Conservation (phyloP, 2,888 invertebrate genomes). For the Tenthredo mesomela region DNA sequence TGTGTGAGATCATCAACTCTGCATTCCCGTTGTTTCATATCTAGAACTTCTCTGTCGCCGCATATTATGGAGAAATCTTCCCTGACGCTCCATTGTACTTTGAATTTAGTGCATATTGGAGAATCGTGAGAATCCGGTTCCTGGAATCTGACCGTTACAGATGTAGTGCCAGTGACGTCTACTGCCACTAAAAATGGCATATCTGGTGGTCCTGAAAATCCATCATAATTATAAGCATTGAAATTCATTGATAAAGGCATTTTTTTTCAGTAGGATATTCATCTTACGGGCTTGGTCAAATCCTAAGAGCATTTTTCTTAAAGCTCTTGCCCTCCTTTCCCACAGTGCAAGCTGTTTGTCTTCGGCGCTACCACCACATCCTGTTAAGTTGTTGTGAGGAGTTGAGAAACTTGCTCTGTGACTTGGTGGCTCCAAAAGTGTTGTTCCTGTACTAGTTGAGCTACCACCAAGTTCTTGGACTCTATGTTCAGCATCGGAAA, state of each 20-base stretch:
- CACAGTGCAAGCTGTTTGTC: slow-evolving; percentile 93
- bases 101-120: slow-evolving; percentile 93
- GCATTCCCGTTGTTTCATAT: slow-evolving; percentile 83
- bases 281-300: slow-evolving; percentile 90
- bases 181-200: slow-evolving; percentile 89
- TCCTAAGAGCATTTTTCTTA: slow-evolving; percentile 90
- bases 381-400: slow-evolving; percentile 80
- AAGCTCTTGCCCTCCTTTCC: slow-evolving; percentile 90
- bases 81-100: slow-evolving; percentile 96
- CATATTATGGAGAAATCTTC: slow-evolving; percentile 91
- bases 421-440: slow-evolving; percentile 69
- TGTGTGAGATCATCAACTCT: slow-evolving; percentile 88
- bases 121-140: slow-evolving; percentile 87
- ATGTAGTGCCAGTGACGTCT: slow-evolving; percentile 84
- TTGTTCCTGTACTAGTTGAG: slow-evolving; percentile 66
- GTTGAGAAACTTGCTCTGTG: slow-evolving; percentile 74
- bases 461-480: slow-evolving; percentile 87
- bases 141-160: slow-evolving; percentile 84
- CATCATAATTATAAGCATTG: not conserved
- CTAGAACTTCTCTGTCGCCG: slow-evolving; percentile 88
- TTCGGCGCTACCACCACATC: slow-evolving; percentile 86
- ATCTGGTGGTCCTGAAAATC: slow-evolving; percentile 85
- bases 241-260: not conserved
- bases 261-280: not conserved
- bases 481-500: slow-evolving; percentile 91